These are phyloP conservation scores for Phortica variegata DNA, from an alignment of 1,140 invertebrate genomes.

Conservation along the genomic window DNA sequence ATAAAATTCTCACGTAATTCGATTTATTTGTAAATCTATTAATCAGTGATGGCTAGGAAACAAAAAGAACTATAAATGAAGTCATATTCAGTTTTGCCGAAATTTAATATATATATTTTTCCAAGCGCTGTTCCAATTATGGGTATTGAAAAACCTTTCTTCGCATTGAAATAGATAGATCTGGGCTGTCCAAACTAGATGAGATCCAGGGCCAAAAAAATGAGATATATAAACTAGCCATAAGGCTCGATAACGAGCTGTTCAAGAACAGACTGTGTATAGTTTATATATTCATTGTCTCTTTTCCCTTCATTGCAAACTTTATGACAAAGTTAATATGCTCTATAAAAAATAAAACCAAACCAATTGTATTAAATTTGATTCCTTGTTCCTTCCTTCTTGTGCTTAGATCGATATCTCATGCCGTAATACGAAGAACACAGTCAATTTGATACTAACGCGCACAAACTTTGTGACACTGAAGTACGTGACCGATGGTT, in stretches of 20 bases:
- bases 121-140: no score
- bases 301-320: neutral
- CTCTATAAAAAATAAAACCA: conserved; percentile 11
- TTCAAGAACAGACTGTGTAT: conserved; percentile 8
- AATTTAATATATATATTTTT: no score
- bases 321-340: conserved; percentile 26
- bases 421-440: conserved; percentile 84
- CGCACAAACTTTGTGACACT: conserved; percentile 90
- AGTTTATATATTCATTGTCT: conserved; percentile 14
- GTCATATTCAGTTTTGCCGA: no score
- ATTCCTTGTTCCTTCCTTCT: conserved; percentile 12
- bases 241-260: neutral
- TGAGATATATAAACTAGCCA: no score
- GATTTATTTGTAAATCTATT: no score
- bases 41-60: no score
- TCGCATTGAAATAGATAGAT: no score
- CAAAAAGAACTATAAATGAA: no score
- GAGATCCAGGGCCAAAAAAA: no score
- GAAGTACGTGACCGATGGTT: conserved; percentile 89
- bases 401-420: conserved; percentile 85
- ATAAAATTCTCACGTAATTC: no score
- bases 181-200: no score
- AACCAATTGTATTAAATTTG: conserved; percentile 5
- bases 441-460: conserved; percentile 83
- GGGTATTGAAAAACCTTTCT: no score